Evolutionary conservation across 1,140 invertebrate species (phyloP), one percentile per base, ranked within the genome.

Genomic region (Diuraphis noxia): DNA sequence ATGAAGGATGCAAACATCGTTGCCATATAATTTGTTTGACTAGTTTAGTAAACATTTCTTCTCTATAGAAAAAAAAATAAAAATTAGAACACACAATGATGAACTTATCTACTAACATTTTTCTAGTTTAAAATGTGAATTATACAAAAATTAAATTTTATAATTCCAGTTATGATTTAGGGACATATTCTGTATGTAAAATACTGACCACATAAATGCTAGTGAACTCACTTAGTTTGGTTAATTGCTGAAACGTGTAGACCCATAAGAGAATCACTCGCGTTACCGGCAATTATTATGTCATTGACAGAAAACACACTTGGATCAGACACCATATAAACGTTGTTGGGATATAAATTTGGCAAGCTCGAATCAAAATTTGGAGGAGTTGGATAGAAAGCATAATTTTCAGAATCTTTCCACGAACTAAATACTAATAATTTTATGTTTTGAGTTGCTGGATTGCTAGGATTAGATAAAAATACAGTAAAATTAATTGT

Each of bases 271-370:
- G 77, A 9, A 81, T 91, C 89, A 30, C 77, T 91, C 2, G 89
- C 10, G 7, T 91, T 91, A 21, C 63, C 89, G 1, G 89, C 89
- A 46, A 91, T 52, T 49, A 52, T 91, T 38, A 91, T 49, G 23
- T 52, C 77, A n/a, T 91, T 81, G 1, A 81, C 25, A 3, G 63
- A 41, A 38, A 91, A 82, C 23, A 91, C 89, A 38, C 63, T 38
- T 52, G 89, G 89, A 56, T 91, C 89, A 30, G 89, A 91, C 36
- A 79, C 77, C 89, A 81, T 79, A 4, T 52, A 91, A 36, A 82
- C 1, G 5, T 91, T 91, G 10, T 81, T 52, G 4, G 89, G 89
- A 40, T 34, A 91, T 25, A 91, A 36, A 38, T 8, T 49, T 6
- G 25, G 77, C 34, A 91, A 81, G 6, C 7, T 36, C 17, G 89